Conservation (phyloP, 2,113 vertebrate species). For the Hyperoodon ampullatus region DNA sequence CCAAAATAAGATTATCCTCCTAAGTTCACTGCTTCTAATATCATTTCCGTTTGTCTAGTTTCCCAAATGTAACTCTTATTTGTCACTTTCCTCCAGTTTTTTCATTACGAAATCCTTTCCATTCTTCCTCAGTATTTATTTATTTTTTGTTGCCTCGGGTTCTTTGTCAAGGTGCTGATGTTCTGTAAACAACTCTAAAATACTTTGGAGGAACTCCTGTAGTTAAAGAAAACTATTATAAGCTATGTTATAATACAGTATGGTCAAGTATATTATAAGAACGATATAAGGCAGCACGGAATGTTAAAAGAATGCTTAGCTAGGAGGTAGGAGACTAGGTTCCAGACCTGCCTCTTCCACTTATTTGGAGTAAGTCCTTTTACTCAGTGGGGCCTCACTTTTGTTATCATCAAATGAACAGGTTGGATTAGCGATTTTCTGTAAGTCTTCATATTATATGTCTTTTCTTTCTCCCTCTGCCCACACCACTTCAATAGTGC, state of each 20-base stretch:
- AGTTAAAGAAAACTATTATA: background rate
- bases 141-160: background rate
- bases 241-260: background rate
- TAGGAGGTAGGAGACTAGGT: background rate
- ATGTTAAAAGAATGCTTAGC: background rate
- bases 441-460: background rate
- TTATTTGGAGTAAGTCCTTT: constrained; percentile 17
- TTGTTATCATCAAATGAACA: background rate
- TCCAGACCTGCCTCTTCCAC: background rate
- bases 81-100: constrained; percentile 1
- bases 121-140: constrained; percentile 17
- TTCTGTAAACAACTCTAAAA: background rate
- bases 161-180: background rate
- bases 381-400: background rate
- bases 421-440: background rate
- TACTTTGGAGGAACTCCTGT: background rate
- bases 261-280: background rate
- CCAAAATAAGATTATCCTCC: constrained; percentile 5
- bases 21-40: background rate
- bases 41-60: background rate
- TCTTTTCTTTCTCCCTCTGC: constrained; percentile 19
- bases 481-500: constrained; percentile 86
- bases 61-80: background rate
- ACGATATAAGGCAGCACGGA: background rate
- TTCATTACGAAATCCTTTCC: background rate